Evolutionary conservation across 2,797 vertebrate genomes (phyloP), one percentile per base, ranked within the genome.

Genomic region (Tympanoctomys barrerae): DNA sequence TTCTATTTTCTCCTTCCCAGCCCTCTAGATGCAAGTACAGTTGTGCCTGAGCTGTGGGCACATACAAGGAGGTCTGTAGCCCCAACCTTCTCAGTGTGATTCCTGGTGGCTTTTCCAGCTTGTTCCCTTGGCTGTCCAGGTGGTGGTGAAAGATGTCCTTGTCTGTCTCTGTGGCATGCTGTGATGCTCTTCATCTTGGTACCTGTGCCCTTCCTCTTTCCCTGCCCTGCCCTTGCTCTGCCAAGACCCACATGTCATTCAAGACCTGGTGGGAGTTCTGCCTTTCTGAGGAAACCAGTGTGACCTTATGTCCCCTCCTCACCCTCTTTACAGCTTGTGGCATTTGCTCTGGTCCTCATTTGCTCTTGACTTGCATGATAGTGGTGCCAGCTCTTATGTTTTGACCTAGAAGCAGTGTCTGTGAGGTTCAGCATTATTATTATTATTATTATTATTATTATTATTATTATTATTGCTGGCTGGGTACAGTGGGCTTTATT

Each of bases 91-190:
- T 66, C 77, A 10, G 59, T 8, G 31, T 33, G 70, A 9, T 5
- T 61, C 28, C 75, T 31, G 10, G 14, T 91, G 70, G 61, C 75
- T 89, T 77, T 80, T 73, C 64, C 54, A 89, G 89, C 79, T 26
- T 1, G 1, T 18, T 52, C 42, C 36, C 73, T 80, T 3, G 0
- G 14, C 3, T 46, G 57, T 18, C 62, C 42, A 11, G 8, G 6
- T 2, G 14, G 26, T 0, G 1, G 42, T 82, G 83, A 80, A 8
- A 0, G 84, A 39, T 33, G n/a, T 31, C 70, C 68, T 3, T 14
- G 66, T 84, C 81, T 10, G 39, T 0, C 82, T 8, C 39, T 1
- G 46, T 46, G 6, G 36, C 14, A 0, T 9, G 5, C 61, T n/a
- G 11, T 14, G 70, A 31, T 2, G n/a, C 46, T 59, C 31, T 66